phyloP scores from a whole-genome alignment of 2,888 invertebrate genomes.

The Chaitophorus viminalis region DNA sequence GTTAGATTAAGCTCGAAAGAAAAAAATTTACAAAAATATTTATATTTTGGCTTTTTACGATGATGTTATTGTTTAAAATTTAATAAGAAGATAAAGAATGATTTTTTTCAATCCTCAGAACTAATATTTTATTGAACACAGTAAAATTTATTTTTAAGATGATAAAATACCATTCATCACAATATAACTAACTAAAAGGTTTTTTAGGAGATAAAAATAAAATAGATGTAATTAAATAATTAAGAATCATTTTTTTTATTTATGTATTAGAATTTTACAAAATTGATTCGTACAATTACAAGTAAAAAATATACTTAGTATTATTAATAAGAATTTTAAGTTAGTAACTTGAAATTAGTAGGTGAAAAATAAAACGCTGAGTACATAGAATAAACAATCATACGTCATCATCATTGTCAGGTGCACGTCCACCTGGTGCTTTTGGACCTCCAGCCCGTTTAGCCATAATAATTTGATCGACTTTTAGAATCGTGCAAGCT shows the following conservation, averaged over 20 bases:
- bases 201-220: background rate
- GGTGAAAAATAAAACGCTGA: conserved; percentile 20
- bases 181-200: background rate
- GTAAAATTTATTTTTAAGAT: background rate
- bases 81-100: background rate
- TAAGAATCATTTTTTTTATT: conserved; percentile 66
- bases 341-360: conserved; percentile 58
- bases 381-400: conserved; percentile 2
- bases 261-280: conserved; percentile 61
- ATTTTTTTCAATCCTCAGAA: background rate
- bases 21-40: no score
- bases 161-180: background rate
- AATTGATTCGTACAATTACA: conserved; percentile 47
- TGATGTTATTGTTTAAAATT: no score
- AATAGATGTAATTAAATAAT: conserved; percentile 20
- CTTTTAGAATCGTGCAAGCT: conserved; percentile 89
- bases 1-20: no score
- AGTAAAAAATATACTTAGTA: conserved; percentile 56
- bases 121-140: background rate
- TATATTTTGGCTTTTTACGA: no score
- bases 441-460: conserved; percentile 97
- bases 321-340: conserved; percentile 47
- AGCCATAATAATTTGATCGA: conserved; percentile 98
- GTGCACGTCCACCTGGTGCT: conserved; percentile 71
- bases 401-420: conserved; percentile 74